These are phyloP conservation scores for Papilio aristodemus DNA, from an alignment of 1,140 invertebrate genomes.

Conservation along the genomic window DNA sequence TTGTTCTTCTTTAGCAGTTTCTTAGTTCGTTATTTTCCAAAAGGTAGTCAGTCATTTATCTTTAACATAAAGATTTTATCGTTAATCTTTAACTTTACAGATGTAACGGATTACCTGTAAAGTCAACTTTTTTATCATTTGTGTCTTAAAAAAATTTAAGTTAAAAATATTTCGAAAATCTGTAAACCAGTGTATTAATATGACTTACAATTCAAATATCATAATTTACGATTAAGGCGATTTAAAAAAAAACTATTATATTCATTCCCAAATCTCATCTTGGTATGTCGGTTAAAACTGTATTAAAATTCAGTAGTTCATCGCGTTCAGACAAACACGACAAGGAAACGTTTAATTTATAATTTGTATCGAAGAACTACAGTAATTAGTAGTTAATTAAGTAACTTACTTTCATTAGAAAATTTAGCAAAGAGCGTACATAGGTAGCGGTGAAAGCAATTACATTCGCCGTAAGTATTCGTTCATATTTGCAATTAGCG, in stretches of 20 bases:
- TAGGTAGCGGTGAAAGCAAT: slow-evolving; percentile 58
- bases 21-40: slow-evolving; percentile 8
- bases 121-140: no score
- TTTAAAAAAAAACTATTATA: no score
- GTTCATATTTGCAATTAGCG: slow-evolving; percentile 78
- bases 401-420: neutral
- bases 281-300: no score
- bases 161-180: no score
- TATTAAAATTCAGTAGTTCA: no score
- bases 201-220: no score
- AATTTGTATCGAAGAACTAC: neutral
- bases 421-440: neutral
- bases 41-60: neutral
- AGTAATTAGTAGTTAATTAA: neutral
- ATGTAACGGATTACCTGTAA: no score
- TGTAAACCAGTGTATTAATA: no score
- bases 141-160: no score
- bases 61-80: neutral
- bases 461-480: slow-evolving; percentile 77
- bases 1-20: neutral
- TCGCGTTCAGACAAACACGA: no score
- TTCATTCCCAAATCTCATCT: no score
- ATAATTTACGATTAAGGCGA: no score
- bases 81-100: neutral
- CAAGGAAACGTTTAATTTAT: neutral